Conservation (phyloP, 2,797 vertebrate species). For the Sternotherus odoratus region DNA sequence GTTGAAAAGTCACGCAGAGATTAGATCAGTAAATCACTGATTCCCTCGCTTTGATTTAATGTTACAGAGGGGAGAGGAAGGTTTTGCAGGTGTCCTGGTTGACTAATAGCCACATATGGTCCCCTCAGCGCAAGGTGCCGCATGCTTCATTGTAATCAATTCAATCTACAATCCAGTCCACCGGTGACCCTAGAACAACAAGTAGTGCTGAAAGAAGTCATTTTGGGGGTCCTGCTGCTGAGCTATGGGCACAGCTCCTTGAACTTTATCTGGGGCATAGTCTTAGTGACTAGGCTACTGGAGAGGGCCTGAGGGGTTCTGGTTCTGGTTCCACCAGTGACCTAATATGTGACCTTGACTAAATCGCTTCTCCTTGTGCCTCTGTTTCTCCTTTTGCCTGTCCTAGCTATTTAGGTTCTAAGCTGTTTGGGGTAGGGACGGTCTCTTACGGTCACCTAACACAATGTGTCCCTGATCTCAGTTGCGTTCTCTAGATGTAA, state of each 20-base stretch:
- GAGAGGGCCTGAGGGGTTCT: not conserved
- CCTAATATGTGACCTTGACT: not conserved
- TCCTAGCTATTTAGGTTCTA: not conserved
- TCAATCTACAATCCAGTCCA: not conserved
- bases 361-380: not conserved
- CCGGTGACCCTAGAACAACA: not conserved
- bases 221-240: rapidly evolving
- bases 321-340: not conserved
- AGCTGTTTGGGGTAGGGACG: not conserved
- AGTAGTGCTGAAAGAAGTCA: rapidly evolving
- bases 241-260: rapidly evolving
- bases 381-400: not conserved
- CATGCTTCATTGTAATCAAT: not conserved
- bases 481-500: not conserved
- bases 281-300: not conserved
- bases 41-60: conserved; percentile 59
- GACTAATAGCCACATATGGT: conserved; percentile 35
- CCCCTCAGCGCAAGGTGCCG: not conserved
- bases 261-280: not conserved
- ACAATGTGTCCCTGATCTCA: not conserved
- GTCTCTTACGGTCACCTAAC: rapidly evolving
- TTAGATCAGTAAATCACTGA: conserved; percentile 65
- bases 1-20: conserved; percentile 53
- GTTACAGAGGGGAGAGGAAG: conserved; percentile 44
- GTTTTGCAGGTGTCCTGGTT: conserved; percentile 64